Conservation (phyloP, 2,797 vertebrate species). For the Antennarius maculatus region DNA sequence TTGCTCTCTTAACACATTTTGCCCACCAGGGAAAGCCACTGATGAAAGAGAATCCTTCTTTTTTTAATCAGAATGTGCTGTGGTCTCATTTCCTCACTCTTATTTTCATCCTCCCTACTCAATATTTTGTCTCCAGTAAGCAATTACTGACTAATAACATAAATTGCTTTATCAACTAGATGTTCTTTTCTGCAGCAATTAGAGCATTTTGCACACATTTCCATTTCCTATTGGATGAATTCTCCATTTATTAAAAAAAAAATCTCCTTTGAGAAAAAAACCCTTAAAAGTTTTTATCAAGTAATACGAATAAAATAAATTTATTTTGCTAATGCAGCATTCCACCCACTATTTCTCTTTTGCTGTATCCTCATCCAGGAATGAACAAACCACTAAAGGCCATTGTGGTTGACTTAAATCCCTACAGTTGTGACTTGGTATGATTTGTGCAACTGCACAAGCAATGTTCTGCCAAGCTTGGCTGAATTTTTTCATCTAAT, state of each 20-base stretch:
- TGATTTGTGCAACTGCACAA: slow-evolving; percentile 37
- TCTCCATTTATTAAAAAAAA: slow-evolving; percentile 2
- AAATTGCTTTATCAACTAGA: slow-evolving; percentile 1
- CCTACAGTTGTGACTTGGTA: slow-evolving; percentile 21
- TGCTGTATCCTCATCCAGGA: slow-evolving; percentile 23
- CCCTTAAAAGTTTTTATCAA: slow-evolving; percentile 8
- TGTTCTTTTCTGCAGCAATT: slow-evolving; percentile 32
- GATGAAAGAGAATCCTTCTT: slow-evolving; percentile 59
- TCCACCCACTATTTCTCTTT: slow-evolving; percentile 6
- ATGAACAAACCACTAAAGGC: slow-evolving; percentile 33
- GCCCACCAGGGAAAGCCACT: slow-evolving; percentile 48
- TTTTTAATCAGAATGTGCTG: slow-evolving; percentile 55
- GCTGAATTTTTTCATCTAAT: slow-evolving; percentile 38
- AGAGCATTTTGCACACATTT: slow-evolving; percentile 9
- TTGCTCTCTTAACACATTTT: slow-evolving; percentile 60
- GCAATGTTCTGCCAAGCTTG: slow-evolving; percentile 33
- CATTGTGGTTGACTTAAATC: slow-evolving; percentile 25
- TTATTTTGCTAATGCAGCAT: slow-evolving; percentile 9
- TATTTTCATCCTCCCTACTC: slow-evolving; percentile 2
- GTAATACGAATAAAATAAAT: slow-evolving; percentile 3
- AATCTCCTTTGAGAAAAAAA: slow-evolving; percentile 9
- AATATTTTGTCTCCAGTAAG: slow-evolving; percentile 12
- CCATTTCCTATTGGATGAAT: not conserved
- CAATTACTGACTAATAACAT: slow-evolving; percentile 12
- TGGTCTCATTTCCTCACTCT: slow-evolving; percentile 43